These are phyloP conservation scores for Muscicapa striata DNA, from an alignment of 2,797 vertebrate species.

Conservation along the genomic window DNA sequence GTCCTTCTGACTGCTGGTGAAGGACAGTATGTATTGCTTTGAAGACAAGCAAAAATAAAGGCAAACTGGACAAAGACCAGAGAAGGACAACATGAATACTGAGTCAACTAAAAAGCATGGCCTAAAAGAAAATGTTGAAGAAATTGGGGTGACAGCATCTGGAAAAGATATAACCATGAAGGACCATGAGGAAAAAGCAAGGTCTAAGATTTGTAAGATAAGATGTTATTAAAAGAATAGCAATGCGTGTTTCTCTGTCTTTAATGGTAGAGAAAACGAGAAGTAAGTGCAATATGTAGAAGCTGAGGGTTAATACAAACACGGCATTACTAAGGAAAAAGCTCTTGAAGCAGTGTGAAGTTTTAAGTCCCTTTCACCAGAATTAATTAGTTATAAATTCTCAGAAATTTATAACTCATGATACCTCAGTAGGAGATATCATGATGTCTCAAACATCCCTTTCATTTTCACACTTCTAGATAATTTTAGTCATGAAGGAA, in stretches of 20 bases:
- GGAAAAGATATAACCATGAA: neutral
- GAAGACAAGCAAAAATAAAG: neutral
- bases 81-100: neutral
- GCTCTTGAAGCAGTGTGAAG: neutral
- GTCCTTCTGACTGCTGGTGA: neutral
- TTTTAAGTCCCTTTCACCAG: neutral
- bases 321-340: neutral
- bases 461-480: slow-evolving; percentile 25
- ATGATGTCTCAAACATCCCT: neutral
- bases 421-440: neutral
- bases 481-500: neutral
- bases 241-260: neutral
- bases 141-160: neutral
- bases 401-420: neutral
- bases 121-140: neutral
- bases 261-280: neutral
- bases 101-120: neutral
- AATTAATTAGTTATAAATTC: too few relatives aligned
- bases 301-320: neutral
- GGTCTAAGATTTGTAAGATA: neutral
- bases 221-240: neutral
- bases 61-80: neutral
- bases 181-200: neutral
- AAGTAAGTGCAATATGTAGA: neutral
- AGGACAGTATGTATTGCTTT: neutral